Evolutionary conservation across 1,140 invertebrate genomes (phyloP), one percentile per base, ranked within the genome.

Genomic region (Aphelinus certus): DNA sequence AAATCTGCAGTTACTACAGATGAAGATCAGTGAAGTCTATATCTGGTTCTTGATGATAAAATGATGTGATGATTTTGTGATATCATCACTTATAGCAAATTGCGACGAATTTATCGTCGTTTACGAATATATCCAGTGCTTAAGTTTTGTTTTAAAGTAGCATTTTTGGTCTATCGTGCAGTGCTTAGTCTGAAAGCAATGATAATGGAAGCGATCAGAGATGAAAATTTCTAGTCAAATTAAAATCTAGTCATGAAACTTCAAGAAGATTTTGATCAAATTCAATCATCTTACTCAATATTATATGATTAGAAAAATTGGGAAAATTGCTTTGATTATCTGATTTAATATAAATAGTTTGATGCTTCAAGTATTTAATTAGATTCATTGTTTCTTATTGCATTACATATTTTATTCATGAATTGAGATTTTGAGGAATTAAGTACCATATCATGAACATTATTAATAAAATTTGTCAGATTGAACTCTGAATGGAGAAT

Each of bases 191-290:
- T 71, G 49, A 74, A 62, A 74, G 42, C 49, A 78, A 71, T 55
- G 43, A 46, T 71, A 26, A 76, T 48, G 43, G 63, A 76, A 69
- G 45, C 61, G 49, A 71, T 69, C 49, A 69, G 3, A 75, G 56
- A 68, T 74, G 81, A 77, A 74, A 61, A 78, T 78, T 79, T 85
- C 85, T 86, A 86, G 85, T 86, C 85, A 76, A 77, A 77, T 82
- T 62, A 77, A 80, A 78, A 77, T 86, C 85, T 85, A 86, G 85
- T 86, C 85, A 79, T 71, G 78, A 69, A 76, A 79, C 79, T 78
- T 80, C 81, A 69, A 80, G 26, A 26, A 26, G 26, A 26, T 26
- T 26, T 26, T 26, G 26, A 26, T 26, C 26, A 26, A 26, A 26
- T 26, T 26, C 26, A 26, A 26, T 26, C 26, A 26, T 26, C 26